Conservation (phyloP, 1,140 invertebrate genomes). For the Atta texana region DNA sequence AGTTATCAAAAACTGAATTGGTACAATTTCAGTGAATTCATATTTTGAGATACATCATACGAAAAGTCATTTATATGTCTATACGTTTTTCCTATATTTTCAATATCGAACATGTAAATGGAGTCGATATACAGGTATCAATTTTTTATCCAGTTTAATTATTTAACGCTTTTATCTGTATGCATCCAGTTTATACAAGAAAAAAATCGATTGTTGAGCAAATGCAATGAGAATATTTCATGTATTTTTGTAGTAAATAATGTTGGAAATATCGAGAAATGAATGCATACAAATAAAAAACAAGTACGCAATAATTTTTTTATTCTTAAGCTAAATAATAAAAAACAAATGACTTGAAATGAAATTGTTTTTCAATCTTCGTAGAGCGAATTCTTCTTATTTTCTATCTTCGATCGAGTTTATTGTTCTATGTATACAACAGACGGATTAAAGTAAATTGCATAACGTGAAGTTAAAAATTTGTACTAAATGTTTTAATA, state of each 20-base stretch:
- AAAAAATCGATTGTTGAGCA: neutral
- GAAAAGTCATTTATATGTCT: slow-evolving; percentile 1
- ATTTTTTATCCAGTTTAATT: slow-evolving; percentile 30
- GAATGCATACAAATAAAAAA: neutral
- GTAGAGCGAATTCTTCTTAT: neutral
- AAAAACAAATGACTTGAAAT: neutral
- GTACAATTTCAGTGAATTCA: neutral
- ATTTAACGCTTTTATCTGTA: neutral
- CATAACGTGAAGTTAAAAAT: neutral
- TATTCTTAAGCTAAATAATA: neutral
- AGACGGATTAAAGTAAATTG: neutral
- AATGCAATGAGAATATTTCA: neutral
- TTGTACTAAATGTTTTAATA: neutral
- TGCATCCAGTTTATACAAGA: neutral
- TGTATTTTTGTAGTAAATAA: neutral
- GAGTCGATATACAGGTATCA: neutral
- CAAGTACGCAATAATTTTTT: neutral
- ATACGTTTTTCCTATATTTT: neutral
- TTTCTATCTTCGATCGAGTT: too few species aligned
- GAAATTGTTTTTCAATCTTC: neutral
- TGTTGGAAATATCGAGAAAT: neutral
- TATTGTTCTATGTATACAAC: too few species aligned
- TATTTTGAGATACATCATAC: neutral
- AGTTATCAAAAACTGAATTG: slow-evolving; percentile 5
- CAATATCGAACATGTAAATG: neutral